A percentile compares a stretch with the other conserved stretches of the same genome.
These are phyloP conservation scores for Tupaia tana DNA, from an alignment of 2,113 vertebrate genomes.

Conservation along the genomic window DNA sequence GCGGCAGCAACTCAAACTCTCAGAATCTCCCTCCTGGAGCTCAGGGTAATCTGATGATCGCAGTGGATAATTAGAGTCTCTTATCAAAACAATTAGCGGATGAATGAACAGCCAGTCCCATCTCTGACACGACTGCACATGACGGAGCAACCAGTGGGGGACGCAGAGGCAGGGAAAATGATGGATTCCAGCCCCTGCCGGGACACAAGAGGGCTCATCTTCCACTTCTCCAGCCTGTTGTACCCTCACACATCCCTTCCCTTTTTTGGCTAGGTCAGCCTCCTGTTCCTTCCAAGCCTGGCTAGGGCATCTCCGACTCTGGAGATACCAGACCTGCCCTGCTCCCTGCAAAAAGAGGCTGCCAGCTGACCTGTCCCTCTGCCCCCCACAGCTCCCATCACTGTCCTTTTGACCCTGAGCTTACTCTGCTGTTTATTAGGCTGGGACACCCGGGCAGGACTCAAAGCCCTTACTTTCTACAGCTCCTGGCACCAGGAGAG, in stretches of 20 bases:
- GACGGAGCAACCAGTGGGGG: neutral
- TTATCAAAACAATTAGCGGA: conserved; percentile 83
- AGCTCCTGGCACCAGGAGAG: neutral
- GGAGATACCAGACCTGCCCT: neutral
- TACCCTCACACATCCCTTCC: neutral
- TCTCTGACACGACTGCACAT: conserved; percentile 57
- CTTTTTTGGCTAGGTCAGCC: neutral
- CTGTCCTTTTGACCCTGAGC: too few species aligned
- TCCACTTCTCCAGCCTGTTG: neutral
- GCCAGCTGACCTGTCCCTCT: neutral
- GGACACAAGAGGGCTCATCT: neutral
- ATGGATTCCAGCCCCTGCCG: neutral
- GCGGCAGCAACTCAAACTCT: conserved; percentile 43
- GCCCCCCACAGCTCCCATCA: neutral
- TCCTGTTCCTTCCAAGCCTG: neutral
- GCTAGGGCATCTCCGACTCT: neutral
- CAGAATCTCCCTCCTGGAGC: conserved; percentile 77
- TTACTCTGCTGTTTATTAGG: neutral
- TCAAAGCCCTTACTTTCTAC: neutral
- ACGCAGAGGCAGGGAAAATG: conserved; percentile 39
- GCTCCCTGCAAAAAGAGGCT: neutral
- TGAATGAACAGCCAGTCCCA: conserved; percentile 77
- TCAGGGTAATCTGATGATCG: conserved; percentile 79
- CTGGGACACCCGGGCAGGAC: neutral
- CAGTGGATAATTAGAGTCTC: conserved; percentile 80